phyloP scores from a whole-genome alignment of 53 echinoderm and acorn worm genomes.

The Luidia sarsii region DNA sequence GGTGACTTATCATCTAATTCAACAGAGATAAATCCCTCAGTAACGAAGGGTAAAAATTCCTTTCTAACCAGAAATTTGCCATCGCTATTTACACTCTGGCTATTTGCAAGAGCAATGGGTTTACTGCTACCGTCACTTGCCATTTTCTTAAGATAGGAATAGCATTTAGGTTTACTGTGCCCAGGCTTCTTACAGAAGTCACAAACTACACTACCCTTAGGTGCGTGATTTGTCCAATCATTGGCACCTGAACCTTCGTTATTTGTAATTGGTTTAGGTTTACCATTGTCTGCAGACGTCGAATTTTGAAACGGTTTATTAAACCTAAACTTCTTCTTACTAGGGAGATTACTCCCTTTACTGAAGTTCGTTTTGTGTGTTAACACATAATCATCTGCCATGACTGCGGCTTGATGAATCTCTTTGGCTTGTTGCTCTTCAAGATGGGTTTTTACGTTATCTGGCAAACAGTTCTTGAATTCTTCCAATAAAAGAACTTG shows the following conservation, averaged over 20 bases:
- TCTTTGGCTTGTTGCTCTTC: conserved; percentile 31
- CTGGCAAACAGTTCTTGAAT: conserved; percentile 31
- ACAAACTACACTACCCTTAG: conserved; percentile 6
- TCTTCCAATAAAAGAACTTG: conserved; percentile 39
- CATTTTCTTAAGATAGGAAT: background rate
- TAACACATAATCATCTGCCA: conserved; percentile 57
- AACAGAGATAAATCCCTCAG: background rate
- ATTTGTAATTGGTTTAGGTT: conserved; percentile 3
- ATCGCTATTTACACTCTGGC: too few relatives aligned
- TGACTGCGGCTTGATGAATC: conserved; percentile 34
- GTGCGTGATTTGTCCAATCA: background rate
- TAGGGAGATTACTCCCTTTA: background rate
- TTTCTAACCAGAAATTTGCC: background rate
- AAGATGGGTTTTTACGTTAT: conserved; percentile 26
- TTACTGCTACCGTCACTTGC: too few relatives aligned
- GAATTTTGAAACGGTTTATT: background rate
- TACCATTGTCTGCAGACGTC: background rate
- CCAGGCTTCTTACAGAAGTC: conserved; percentile 10
- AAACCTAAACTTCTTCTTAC: conserved; percentile 3
- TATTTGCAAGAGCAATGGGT: too few relatives aligned
- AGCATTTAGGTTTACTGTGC: conserved; percentile 9
- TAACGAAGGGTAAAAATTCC: conserved; percentile 13
- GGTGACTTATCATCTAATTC: background rate
- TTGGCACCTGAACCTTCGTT: background rate
- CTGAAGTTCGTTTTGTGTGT: conserved; percentile 11